Base-by-base conservation (phyloP, 2,888 invertebrate species). In the Perdita meconis region DNA sequence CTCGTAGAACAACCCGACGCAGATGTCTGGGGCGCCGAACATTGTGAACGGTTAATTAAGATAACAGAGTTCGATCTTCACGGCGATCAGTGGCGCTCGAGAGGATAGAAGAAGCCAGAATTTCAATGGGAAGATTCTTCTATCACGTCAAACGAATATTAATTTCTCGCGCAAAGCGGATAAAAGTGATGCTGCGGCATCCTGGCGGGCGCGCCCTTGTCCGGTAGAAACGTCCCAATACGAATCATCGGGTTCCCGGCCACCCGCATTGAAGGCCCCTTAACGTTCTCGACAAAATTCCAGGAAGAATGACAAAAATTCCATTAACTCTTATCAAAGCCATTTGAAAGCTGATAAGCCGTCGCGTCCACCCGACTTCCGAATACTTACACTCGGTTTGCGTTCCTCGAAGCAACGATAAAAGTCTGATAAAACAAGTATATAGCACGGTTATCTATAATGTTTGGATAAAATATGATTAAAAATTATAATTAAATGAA, bases 301-400 rank as follows among this genome's bases (percentile, higher is more conserved):
- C 47, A 47, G 16, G 47, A 40, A 13, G 67, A 67, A 72, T 56
- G 76, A 79, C 66, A 63, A 72, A 79, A 63, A 76, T 79, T 79
- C 82, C 76, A 82, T 82, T 79, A 82, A 60, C 69, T 50, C 55
- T 82, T 82, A 82, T 82, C 82, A 40, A 16, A 22, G 59, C 19
- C 36, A 53, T 79, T 63, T 51, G 26, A 69, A 61, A 76, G 59
- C 63, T 57, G 82, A 79, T 82, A 82, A 73, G 53, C 19, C 61
- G 26, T 19, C 24, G 30, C 24, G n/a, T 16, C 5, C 60, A 16
- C n/a, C 16, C 40, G 34, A 69, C 69, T 67, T 82, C 55, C 64
- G 65, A 78, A 76, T 78, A 68, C 44, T 56, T 34, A 42, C 22
- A 1, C 22, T 38, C 40, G n/a, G 30, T 56, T 56, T 24, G 38